Percentiles rank a stretch among this genome's conserved stretches.
These are phyloP conservation scores for Autographa gamma DNA, from an alignment of 2,888 invertebrate genomes.

Conservation along the genomic window DNA sequence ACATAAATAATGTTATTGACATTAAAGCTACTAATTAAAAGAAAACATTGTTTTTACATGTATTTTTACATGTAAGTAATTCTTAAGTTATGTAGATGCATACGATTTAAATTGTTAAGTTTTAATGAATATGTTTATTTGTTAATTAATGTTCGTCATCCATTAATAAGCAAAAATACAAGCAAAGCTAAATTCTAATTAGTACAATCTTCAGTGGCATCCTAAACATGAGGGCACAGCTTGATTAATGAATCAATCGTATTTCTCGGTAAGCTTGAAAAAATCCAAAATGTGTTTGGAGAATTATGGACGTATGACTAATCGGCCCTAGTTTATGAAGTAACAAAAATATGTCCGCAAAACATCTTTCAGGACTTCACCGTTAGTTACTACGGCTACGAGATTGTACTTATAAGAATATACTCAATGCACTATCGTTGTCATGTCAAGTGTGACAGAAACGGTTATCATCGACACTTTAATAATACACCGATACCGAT, in stretches of 20 bases:
- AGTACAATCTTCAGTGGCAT: slow-evolving; percentile 29
- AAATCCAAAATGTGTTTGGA: slow-evolving; percentile 54
- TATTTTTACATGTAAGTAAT: too few species aligned
- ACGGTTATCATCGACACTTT: slow-evolving; percentile 55
- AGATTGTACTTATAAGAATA: slow-evolving; percentile 36
- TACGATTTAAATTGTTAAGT: too few species aligned
- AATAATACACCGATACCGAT: slow-evolving; percentile 50
- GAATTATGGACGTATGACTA: slow-evolving; percentile 61
- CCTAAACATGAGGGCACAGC: slow-evolving; percentile 37
- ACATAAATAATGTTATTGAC: neutral
- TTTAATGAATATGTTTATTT: too few species aligned
- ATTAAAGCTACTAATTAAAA: neutral
- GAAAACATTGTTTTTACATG: too few species aligned
- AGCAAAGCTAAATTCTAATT: slow-evolving; percentile 34
- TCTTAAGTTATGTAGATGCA: too few species aligned
- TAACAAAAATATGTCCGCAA: slow-evolving; percentile 16
- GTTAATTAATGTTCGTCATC: too few species aligned
- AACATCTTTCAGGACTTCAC: slow-evolving; percentile 21
- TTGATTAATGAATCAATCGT: slow-evolving; percentile 61
- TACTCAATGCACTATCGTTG: slow-evolving; percentile 24
- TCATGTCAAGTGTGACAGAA: slow-evolving; percentile 25
- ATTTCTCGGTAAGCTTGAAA: slow-evolving; percentile 58
- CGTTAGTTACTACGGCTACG: slow-evolving; percentile 44
- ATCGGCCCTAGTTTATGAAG: slow-evolving; percentile 53
- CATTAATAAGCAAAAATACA: neutral